A percentile compares a stretch with the other conserved stretches of the same genome.
Evolutionary conservation across 2,797 vertebrate species (phyloP).

Genomic region (Hyperoplus immaculatus): DNA sequence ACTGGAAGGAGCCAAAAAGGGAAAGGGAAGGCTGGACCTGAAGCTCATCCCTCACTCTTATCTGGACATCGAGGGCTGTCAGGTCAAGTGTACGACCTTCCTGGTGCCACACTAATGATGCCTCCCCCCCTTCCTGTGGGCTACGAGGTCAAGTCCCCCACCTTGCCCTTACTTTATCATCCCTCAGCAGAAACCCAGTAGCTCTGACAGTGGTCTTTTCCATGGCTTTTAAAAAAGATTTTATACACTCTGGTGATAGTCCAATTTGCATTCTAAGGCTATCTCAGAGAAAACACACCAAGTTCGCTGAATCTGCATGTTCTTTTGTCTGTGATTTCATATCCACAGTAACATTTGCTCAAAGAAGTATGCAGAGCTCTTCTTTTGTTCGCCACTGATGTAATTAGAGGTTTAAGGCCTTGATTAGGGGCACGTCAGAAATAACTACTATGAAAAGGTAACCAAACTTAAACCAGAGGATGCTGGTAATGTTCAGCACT

Average conservation of each 20-base stretch:
- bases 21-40: conserved; percentile 49
- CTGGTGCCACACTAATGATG: conserved; percentile 84
- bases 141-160: conserved; percentile 74
- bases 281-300: conserved; percentile 35
- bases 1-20: conserved; percentile 20
- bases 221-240: conserved; percentile 32
- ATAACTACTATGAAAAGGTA: conserved; percentile 56
- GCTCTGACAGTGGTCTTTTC: conserved; percentile 46
- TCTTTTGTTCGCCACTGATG: conserved; percentile 57
- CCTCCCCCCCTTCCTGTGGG: conserved; percentile 51
- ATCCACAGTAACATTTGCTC: conserved; percentile 1
- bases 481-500: conserved; percentile 27
- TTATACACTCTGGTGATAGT: conserved; percentile 29
- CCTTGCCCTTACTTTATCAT: conserved; percentile 69
- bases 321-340: conserved; percentile 45
- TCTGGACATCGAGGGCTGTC: conserved; percentile 76
- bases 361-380: neutral
- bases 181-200: conserved; percentile 52
- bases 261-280: conserved; percentile 42
- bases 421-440: conserved; percentile 57
- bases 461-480: conserved; percentile 44
- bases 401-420: conserved; percentile 65
- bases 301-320: conserved; percentile 63
- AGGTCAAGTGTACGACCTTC: conserved; percentile 80
- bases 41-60: conserved; percentile 83